These are phyloP conservation scores for Exaiptasia diaphana DNA, from an alignment of 64 coral and sea anemone species.

Conservation along the genomic window DNA sequence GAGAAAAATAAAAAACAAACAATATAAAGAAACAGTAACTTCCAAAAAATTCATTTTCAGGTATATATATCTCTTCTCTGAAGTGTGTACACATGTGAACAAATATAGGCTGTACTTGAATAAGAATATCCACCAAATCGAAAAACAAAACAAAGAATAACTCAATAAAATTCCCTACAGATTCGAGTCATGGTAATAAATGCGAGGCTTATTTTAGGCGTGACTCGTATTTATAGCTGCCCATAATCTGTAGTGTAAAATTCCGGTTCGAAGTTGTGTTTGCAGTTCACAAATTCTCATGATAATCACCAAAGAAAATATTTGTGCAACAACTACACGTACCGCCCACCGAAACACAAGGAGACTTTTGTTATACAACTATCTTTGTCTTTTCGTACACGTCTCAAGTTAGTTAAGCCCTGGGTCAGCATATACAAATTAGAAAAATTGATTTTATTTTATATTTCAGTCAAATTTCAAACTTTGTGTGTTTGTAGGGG, in stretches of 20 bases:
- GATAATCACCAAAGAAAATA: background rate
- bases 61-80: too few relatives aligned
- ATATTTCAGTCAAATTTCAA: too few relatives aligned
- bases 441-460: too few relatives aligned
- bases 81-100: background rate
- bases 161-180: background rate
- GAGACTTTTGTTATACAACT: background rate
- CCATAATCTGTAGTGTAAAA: slow-evolving; percentile 3
- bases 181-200: background rate
- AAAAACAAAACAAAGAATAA: slow-evolving; percentile 9
- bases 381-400: background rate
- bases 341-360: background rate
- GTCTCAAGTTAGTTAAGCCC: too few relatives aligned
- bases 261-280: background rate
- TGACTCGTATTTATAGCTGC: background rate
- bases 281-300: background rate
- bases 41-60: background rate
- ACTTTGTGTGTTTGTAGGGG: too few relatives aligned
- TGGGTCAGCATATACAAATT: too few relatives aligned
- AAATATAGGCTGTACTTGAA: background rate
- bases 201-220: background rate
- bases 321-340: slow-evolving; percentile 2
- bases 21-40: background rate
- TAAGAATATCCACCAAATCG: background rate
- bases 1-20: background rate